Percentiles rank a stretch among this genome's conserved stretches.
phyloP scores from a whole-genome alignment of 2,113 vertebrate species.

The Lipotes vexillifer region DNA sequence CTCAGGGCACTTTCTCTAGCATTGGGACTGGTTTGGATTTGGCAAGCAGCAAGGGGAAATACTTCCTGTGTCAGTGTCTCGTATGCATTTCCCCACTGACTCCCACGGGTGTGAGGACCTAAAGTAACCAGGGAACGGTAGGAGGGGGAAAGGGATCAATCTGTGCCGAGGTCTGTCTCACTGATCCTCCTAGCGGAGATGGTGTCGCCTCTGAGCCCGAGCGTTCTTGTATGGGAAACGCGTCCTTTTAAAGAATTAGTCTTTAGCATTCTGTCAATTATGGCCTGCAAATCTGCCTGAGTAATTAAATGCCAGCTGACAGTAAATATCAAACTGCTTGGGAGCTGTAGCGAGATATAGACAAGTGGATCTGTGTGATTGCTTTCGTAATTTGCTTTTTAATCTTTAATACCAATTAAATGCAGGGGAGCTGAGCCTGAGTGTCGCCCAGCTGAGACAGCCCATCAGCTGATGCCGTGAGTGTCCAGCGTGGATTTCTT shows the following conservation, averaged over 20 bases:
- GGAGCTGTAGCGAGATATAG: constrained; percentile 71
- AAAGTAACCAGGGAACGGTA: not conserved
- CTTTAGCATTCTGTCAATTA: constrained; percentile 77
- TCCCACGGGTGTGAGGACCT: not conserved
- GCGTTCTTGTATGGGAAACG: constrained; percentile 66
- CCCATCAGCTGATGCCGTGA: not conserved
- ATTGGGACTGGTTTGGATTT: not conserved
- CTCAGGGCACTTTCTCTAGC: not conserved
- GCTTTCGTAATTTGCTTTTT: constrained; percentile 75
- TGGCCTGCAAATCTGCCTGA: constrained; percentile 64
- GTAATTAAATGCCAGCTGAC: constrained; percentile 78
- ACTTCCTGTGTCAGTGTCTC: not conserved
- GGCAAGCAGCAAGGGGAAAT: not conserved
- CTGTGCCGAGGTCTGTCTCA: constrained; percentile 28
- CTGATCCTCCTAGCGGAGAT: constrained; percentile 47
- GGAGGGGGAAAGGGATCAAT: not conserved
- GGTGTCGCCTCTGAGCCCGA: constrained; percentile 57
- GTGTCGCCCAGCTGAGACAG: constrained; percentile 13
- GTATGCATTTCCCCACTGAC: not conserved
- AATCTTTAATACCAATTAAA: constrained; percentile 70
- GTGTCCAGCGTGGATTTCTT: not conserved
- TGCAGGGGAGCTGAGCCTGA: not conserved
- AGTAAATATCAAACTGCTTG: constrained; percentile 78
- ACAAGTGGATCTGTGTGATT: constrained; percentile 79
- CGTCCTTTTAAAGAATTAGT: constrained; percentile 73